Evolutionary conservation across 2,888 invertebrate species (phyloP).

Genomic region (Globia sparganii): DNA sequence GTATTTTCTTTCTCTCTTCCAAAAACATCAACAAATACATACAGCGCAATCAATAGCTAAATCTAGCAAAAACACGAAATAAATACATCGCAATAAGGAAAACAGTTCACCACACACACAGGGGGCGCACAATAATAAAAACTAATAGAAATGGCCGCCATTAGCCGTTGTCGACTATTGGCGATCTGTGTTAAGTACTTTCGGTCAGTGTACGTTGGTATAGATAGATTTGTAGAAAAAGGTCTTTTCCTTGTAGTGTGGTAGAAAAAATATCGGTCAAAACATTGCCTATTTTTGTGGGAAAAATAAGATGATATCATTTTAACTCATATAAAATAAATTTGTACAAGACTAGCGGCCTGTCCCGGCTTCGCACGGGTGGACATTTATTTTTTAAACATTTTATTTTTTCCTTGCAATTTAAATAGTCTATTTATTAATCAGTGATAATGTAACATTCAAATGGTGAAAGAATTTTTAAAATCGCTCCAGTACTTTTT

Average conservation of each 20-base stretch:
- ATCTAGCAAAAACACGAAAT: slow-evolving; percentile 54
- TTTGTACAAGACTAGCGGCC: no score
- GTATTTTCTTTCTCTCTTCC: neutral
- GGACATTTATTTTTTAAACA: no score
- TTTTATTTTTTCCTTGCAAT: no score
- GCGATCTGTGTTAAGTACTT: slow-evolving; percentile 59
- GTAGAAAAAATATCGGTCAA: neutral
- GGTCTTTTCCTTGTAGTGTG: neutral
- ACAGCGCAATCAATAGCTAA: slow-evolving; percentile 42
- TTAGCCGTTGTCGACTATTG: slow-evolving; percentile 69
- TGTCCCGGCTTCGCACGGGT: no score
- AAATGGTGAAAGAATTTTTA: no score
- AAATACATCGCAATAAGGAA: slow-evolving; percentile 55
- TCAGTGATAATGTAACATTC: no score
- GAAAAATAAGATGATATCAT: no score
- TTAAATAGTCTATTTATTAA: no score
- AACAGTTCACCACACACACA: slow-evolving; percentile 41
- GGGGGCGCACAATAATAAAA: slow-evolving; percentile 69
- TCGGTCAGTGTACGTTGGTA: slow-evolving; percentile 12
- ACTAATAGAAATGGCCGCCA: slow-evolving; percentile 71
- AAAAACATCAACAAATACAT: neutral
- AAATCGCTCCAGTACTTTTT: no score
- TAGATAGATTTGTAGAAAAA: slow-evolving; percentile 35
- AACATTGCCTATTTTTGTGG: neutral
- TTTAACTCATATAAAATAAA: no score